Conservation (phyloP, 2,888 invertebrate genomes). For the Lymantria monacha region DNA sequence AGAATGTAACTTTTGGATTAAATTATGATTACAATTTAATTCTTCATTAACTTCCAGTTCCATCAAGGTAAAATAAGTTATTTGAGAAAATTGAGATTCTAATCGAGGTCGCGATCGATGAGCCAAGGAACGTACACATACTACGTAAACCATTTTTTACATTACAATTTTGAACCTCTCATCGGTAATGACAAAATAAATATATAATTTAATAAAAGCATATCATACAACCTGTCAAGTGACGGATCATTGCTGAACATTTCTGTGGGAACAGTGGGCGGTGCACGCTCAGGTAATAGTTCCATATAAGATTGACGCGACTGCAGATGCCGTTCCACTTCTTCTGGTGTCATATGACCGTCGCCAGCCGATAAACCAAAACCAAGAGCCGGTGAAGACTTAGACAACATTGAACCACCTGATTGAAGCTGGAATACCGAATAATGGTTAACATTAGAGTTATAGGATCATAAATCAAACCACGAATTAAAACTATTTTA, state of each 20-base stretch:
- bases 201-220: no score
- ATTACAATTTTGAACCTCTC: no score
- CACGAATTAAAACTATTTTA: no score
- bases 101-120: no score
- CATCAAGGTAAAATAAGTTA: no score
- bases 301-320: slow-evolving; percentile 91
- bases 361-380: slow-evolving; percentile 77
- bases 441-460: background rate
- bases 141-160: no score
- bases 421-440: slow-evolving; percentile 76
- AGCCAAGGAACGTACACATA: no score
- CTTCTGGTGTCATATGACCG: slow-evolving; percentile 95
- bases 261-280: slow-evolving; percentile 94
- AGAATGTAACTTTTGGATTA: no score
- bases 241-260: slow-evolving; percentile 98
- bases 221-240: slow-evolving; percentile 85
- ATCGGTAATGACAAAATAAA: no score
- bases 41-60: no score
- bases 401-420: slow-evolving; percentile 70
- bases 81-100: no score
- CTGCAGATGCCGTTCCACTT: slow-evolving; percentile 94
- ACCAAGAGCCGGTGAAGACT: slow-evolving; percentile 78
- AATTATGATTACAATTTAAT: no score
- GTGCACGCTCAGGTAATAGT: slow-evolving; percentile 91
- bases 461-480: background rate